These are phyloP conservation scores for Argyra leucocephala DNA, from an alignment of 2,888 invertebrate species.

Conservation along the genomic window DNA sequence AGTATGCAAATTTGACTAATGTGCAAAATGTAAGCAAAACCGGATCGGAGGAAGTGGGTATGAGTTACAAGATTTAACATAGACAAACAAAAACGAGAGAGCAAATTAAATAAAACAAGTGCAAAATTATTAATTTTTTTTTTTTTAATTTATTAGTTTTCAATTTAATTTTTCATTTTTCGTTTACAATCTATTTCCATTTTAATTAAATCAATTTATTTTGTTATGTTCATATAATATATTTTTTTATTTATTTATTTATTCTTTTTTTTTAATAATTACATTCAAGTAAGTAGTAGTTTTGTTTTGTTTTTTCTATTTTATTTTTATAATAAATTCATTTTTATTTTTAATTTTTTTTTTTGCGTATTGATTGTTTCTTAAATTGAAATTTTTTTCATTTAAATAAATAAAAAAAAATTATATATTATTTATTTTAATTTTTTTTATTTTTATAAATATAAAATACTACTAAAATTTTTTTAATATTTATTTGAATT, in stretches of 20 bases:
- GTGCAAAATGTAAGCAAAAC: too few relatives aligned
- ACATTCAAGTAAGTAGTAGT: background rate
- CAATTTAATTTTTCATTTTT: background rate
- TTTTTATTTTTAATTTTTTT: background rate
- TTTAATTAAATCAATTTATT: background rate
- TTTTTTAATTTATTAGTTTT: constrained; percentile 2
- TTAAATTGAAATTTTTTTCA: background rate
- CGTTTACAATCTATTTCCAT: background rate
- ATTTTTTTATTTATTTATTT: too few relatives aligned
- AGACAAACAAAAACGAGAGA: too few relatives aligned
- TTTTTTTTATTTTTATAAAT: background rate
- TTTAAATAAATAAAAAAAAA: background rate
- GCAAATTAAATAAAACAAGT: too few relatives aligned
- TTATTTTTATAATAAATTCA: background rate
- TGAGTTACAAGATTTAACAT: too few relatives aligned
- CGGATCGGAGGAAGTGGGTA: too few relatives aligned
- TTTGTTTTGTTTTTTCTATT: background rate
- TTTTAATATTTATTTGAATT: background rate
- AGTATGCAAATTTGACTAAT: too few relatives aligned
- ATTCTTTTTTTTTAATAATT: background rate
- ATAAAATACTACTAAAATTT: constrained; percentile 1
- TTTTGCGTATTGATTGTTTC: background rate
- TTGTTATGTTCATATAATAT: background rate
- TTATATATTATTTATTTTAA: background rate
- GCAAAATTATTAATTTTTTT: background rate